These are phyloP conservation scores for Dallia pectoralis DNA, from an alignment of 2,797 vertebrate genomes.

Conservation along the genomic window DNA sequence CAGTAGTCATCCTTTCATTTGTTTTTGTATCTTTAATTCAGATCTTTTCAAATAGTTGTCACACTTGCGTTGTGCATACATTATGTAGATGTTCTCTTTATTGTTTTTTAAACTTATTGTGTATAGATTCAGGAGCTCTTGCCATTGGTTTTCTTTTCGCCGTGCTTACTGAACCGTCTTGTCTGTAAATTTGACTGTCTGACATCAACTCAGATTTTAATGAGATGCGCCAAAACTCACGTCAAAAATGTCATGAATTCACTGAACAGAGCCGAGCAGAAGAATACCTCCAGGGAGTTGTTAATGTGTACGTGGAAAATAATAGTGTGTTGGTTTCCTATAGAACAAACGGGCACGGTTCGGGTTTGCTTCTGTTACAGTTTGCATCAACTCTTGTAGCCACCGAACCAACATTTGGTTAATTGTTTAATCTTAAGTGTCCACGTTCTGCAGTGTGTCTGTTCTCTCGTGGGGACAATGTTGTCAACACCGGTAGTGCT, in stretches of 20 bases:
- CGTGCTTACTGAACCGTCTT: slow-evolving; percentile 24
- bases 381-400: neutral
- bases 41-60: neutral
- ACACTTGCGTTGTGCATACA: neutral
- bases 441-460: slow-evolving; percentile 1
- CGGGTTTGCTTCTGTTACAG: neutral
- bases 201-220: slow-evolving; percentile 46
- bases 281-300: slow-evolving; percentile 61
- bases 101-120: slow-evolving; percentile 24
- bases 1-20: neutral
- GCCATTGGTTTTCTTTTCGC: slow-evolving; percentile 22
- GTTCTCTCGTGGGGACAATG: slow-evolving; percentile 14
- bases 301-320: slow-evolving; percentile 59
- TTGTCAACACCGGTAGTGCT: slow-evolving; percentile 39
- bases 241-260: slow-evolving; percentile 58
- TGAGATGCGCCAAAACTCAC: slow-evolving; percentile 53
- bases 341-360: slow-evolving; percentile 40
- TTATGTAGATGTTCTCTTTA: slow-evolving; percentile 7
- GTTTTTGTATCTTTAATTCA: neutral
- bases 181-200: slow-evolving; percentile 32
- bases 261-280: slow-evolving; percentile 48
- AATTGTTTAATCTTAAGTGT: slow-evolving; percentile 20
- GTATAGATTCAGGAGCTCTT: slow-evolving; percentile 13
- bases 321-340: slow-evolving; percentile 47
- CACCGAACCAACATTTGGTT: neutral